Conservation (phyloP, 2,888 invertebrate genomes). For the Erebia palarica region DNA sequence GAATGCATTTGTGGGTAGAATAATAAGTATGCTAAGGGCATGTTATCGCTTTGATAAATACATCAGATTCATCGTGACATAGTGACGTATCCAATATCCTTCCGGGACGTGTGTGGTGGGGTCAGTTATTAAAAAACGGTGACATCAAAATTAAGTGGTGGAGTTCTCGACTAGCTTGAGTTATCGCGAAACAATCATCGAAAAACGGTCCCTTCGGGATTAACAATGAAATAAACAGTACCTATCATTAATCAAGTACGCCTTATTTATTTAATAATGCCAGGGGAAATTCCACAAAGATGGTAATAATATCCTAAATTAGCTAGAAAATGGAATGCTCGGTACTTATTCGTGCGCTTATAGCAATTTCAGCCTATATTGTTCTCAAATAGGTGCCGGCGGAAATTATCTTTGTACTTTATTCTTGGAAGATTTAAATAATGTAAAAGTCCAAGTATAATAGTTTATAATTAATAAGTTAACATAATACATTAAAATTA, state of each 20-base stretch:
- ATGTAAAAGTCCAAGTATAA: no score
- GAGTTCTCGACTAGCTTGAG: no score
- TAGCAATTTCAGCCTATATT: constrained; percentile 6
- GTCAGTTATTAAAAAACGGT: background rate
- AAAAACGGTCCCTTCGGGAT: no score
- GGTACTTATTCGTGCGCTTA: background rate
- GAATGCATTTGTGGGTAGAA: no score
- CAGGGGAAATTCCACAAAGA: background rate
- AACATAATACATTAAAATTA: no score
- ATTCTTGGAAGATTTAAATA: background rate
- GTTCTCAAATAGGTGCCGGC: background rate
- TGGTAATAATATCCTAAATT: constrained; percentile 1
- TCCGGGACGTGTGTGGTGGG: constrained; percentile 1
- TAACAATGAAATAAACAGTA: no score
- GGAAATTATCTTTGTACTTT: constrained; percentile 10
- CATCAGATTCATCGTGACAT: background rate
- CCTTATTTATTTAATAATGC: constrained; percentile 1
- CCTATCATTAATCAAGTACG: background rate
- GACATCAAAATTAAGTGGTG: constrained; percentile 6
- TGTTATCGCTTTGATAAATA: background rate
- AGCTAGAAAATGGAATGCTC: constrained; percentile 1
- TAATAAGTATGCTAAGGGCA: background rate
- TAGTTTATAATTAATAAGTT: no score
- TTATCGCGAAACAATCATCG: no score
- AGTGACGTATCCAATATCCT: constrained; percentile 19